Conservation (phyloP, 2,113 vertebrate species). For the Aldabrachelys gigantea region DNA sequence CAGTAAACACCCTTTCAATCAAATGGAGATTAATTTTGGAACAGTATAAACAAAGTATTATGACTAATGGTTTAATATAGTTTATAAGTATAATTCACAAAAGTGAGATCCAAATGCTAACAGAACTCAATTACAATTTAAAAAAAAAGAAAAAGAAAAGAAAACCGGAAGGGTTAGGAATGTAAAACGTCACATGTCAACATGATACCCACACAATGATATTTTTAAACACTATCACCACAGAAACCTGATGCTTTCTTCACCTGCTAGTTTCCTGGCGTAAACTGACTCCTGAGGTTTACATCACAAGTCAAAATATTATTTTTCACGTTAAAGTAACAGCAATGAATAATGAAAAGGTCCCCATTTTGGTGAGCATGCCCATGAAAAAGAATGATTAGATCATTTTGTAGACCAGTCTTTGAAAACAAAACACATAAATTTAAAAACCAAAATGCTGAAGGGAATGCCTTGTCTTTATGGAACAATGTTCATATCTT, state of each 20-base stretch:
- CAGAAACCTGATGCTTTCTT: neutral
- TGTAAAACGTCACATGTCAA: constrained; percentile 5
- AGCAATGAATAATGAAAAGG: neutral
- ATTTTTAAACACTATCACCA: constrained; percentile 23
- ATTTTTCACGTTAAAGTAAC: neutral
- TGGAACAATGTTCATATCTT: neutral
- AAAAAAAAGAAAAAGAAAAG: neutral
- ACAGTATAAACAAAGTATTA: neutral
- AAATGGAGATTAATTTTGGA: neutral
- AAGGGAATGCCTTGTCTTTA: neutral
- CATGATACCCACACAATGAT: neutral
- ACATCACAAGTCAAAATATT: neutral
- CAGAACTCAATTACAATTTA: neutral
- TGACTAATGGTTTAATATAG: neutral
- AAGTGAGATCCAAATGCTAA: neutral
- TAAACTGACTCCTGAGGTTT: neutral
- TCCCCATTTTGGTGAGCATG: neutral
- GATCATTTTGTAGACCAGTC: neutral
- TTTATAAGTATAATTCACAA: neutral
- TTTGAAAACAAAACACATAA: neutral
- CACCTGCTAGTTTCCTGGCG: neutral
- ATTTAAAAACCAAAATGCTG: neutral
- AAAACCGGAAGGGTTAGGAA: neutral
- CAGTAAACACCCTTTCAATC: neutral
- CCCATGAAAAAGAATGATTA: neutral